These are phyloP conservation scores for Coelopa pilipes DNA, from an alignment of 2,888 invertebrate species.

Conservation along the genomic window DNA sequence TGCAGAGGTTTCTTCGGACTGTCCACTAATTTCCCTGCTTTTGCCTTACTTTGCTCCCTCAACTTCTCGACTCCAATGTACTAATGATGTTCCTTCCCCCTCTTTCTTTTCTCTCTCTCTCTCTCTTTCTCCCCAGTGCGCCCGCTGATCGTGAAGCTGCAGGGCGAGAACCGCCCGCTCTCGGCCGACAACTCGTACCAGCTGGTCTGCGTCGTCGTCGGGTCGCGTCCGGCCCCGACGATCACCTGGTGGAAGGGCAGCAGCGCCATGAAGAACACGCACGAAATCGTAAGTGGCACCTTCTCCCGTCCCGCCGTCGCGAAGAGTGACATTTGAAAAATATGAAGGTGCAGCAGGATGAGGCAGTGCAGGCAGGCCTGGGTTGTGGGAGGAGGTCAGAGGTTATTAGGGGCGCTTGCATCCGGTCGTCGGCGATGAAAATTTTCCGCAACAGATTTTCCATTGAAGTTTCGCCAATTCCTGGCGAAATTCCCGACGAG, in stretches of 20 bases:
- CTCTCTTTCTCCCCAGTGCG: conserved; percentile 71
- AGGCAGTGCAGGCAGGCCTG: no score
- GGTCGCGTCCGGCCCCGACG: conserved; percentile 80
- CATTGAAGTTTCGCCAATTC: background rate
- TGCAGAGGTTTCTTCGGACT: no score
- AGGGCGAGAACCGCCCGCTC: conserved; percentile 77
- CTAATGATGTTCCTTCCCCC: no score
- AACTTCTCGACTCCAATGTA: background rate
- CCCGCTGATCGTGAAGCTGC: conserved; percentile 76
- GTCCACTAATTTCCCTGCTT: no score
- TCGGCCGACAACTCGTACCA: conserved; percentile 79
- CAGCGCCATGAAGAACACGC: conserved; percentile 73
- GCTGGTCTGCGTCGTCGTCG: conserved; percentile 78
- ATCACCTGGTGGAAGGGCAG: conserved; percentile 84
- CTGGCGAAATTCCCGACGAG: background rate
- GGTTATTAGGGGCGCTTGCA: no score
- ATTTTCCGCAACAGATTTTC: no score
- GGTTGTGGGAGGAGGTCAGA: no score
- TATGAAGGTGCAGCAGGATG: background rate
- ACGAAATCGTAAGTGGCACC: conserved; percentile 72
- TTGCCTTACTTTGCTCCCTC: no score
- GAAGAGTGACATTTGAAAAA: no score
- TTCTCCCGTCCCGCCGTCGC: no score
- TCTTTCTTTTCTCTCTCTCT: background rate
- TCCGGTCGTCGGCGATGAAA: no score